These are phyloP conservation scores for Diarsia mendica DNA, from an alignment of 2,888 invertebrate species.

Conservation along the genomic window DNA sequence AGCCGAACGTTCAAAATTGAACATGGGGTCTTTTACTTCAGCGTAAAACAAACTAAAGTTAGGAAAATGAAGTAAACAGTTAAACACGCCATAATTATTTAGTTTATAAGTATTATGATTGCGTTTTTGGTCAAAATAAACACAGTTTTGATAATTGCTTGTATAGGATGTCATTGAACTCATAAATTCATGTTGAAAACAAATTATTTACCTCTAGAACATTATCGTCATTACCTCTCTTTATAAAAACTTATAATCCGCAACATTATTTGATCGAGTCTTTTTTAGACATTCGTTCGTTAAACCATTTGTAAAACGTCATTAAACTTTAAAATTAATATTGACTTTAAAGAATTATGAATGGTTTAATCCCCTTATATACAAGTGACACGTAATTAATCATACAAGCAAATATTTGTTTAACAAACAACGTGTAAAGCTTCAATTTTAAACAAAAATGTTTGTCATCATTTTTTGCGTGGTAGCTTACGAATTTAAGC, in stretches of 20 bases:
- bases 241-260: not conserved
- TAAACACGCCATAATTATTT: too few species aligned
- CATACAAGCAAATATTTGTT: slow-evolving; percentile 16
- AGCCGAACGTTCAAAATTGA: too few species aligned
- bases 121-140: not conserved
- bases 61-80: not conserved
- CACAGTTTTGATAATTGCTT: not conserved
- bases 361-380: not conserved
- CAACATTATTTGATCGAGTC: not conserved
- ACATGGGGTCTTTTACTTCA: too few species aligned
- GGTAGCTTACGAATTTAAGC: slow-evolving; percentile 3
- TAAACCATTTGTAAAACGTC: slow-evolving; percentile 3
- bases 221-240: not conserved
- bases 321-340: slow-evolving; percentile 26
- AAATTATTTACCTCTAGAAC: not conserved
- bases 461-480: slow-evolving; percentile 21
- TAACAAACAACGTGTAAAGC: slow-evolving; percentile 6
- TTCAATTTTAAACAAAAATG: slow-evolving; percentile 9
- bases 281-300: slow-evolving; percentile 5
- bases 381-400: slow-evolving; percentile 30
- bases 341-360: slow-evolving; percentile 7
- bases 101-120: not conserved
- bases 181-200: not conserved
- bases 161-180: slow-evolving; percentile 3
- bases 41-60: too few species aligned